Conservation (phyloP, 2,888 invertebrate species). For the Caenorhabditis parvicauda region DNA sequence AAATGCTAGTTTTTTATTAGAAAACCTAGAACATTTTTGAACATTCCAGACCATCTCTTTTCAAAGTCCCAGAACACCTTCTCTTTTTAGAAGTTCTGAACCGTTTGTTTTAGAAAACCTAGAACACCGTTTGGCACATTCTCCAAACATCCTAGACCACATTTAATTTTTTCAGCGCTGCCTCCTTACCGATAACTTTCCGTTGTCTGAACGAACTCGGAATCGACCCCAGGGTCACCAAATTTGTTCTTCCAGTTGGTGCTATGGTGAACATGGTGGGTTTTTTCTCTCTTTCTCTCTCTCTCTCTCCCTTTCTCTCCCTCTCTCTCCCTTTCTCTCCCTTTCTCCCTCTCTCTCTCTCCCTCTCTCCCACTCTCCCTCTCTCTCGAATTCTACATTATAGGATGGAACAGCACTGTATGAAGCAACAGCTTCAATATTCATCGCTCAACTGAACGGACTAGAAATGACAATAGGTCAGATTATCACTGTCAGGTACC, state of each 20-base stretch:
- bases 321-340: neutral
- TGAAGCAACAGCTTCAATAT: slow-evolving; percentile 81
- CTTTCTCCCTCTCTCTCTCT: neutral
- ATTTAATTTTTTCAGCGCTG: slow-evolving; percentile 66
- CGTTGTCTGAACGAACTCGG: slow-evolving; percentile 71
- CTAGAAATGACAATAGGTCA: slow-evolving; percentile 78
- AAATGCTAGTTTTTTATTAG: no score
- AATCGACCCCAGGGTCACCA: slow-evolving; percentile 71
- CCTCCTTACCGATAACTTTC: slow-evolving; percentile 72
- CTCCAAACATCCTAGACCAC: neutral
- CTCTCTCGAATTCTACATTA: slow-evolving; percentile 1
- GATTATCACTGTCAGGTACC: slow-evolving; percentile 77
- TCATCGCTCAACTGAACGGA: slow-evolving; percentile 84
- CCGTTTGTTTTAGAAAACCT: no score
- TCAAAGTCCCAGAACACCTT: no score
- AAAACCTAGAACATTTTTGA: no score
- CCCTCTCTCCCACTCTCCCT: neutral
- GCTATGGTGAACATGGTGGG: slow-evolving; percentile 77
- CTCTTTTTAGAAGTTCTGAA: no score
- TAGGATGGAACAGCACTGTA: slow-evolving; percentile 71
- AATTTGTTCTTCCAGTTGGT: slow-evolving; percentile 68
- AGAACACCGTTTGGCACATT: neutral
- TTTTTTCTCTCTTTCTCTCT: slow-evolving; percentile 33
- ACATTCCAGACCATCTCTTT: no score
- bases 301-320: neutral